Base-by-base conservation (phyloP, 2,113 vertebrate species). In the Gymnorhina tibicen region DNA sequence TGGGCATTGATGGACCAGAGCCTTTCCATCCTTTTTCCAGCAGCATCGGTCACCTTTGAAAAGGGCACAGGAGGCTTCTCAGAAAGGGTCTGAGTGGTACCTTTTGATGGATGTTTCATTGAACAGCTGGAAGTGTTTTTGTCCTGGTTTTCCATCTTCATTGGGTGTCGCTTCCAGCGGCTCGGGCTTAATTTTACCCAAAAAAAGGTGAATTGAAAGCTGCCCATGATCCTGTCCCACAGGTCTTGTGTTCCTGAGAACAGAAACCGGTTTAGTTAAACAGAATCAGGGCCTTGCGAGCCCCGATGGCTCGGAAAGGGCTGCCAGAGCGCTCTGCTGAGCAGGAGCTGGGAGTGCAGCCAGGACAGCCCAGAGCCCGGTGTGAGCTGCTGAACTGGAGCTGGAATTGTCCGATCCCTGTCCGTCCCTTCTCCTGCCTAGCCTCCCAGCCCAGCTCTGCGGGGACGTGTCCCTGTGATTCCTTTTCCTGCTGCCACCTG, bases 391-490 rank as follows among this genome's bases (percentile, higher is more conserved):
- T 24, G 16, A 27, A 30, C 4, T 1, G 10, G 53, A 16, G 22
- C 52, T 18, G 2, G 52, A 24, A n/a, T 2, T 4, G 22, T 12
- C 39, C 20, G 2, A 3, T 46, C 82, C 63, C n/a, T 1, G 11
- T 7, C 50, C 47, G 10, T 56, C 39, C 49, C 73, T 39, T 24
- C 58, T 47, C 53, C 67, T 76, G 42, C 47, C 55, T 52, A 11
- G 10, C 42, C 74, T 72, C 44, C 1, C 52, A 2, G 33, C 1
- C 33, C 41, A 14, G 85, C 75, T 83, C 67, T 5, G 8, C 14
- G 0, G 53, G 67, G 59, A 55, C 7, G 0, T 12, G 47, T 13
- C 44, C 1, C 1, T 26, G 26, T 1, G 30, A 16, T 47, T 74
- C 68, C 35, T 84, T 64, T 32, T 33, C 64, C 7, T 3, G 23